Evolutionary conservation across 2,113 vertebrate species (phyloP).

Genomic region (Emberiza fucata): DNA sequence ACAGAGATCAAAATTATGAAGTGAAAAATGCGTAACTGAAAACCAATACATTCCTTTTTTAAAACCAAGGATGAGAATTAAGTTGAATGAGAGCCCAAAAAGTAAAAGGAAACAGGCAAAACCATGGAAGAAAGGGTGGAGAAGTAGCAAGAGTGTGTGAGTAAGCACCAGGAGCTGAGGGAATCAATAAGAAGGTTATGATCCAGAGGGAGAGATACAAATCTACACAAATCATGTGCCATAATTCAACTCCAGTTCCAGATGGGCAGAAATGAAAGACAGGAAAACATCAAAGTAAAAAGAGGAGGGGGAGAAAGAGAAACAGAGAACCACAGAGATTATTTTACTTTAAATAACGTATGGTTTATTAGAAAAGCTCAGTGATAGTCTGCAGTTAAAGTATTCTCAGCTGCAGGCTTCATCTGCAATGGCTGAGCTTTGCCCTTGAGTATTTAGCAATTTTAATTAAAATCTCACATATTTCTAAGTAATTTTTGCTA

Average conservation of each 20-base stretch:
- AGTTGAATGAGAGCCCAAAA: neutral
- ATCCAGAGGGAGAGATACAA: neutral
- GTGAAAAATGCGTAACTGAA: neutral
- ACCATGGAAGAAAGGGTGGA: neutral
- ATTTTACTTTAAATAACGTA: neutral
- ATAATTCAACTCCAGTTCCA: neutral
- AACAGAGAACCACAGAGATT: neutral
- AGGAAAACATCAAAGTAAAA: neutral
- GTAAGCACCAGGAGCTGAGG: neutral
- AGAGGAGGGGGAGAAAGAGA: neutral
- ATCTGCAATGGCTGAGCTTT: neutral
- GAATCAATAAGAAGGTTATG: neutral
- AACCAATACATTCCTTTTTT: neutral
- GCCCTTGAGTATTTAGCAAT: neutral
- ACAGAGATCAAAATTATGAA: neutral
- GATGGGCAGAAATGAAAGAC: neutral
- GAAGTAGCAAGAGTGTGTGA: neutral
- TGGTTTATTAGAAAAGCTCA: conserved; percentile 17
- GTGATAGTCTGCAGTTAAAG: neutral
- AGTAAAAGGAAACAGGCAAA: conserved; percentile 35
- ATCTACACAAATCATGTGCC: neutral
- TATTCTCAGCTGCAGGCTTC: conserved; percentile 5
- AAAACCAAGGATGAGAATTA: neutral
- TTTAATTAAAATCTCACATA: conserved; percentile 45
- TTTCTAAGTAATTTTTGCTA: conserved; percentile 19